Evolutionary conservation across 1,140 invertebrate species (phyloP).

Genomic region (Lineus longissimus): DNA sequence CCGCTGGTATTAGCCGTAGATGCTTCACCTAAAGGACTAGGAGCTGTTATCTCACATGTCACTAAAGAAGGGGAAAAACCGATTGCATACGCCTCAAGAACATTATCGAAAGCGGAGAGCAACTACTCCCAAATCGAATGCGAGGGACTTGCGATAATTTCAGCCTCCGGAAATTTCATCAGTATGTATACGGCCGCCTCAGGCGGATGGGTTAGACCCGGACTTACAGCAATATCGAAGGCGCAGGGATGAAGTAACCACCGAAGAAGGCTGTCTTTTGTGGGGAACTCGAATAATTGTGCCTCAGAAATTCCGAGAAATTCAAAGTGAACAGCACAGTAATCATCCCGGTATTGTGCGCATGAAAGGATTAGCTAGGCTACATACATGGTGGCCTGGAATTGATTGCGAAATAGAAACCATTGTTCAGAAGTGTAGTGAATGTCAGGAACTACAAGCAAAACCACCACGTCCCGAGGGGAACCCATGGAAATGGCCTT

Average conservation of each 20-base stretch:
- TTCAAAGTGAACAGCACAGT: conserved; percentile 50
- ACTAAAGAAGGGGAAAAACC: conserved; percentile 28
- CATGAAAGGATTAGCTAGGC: conserved; percentile 57
- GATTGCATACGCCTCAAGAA: conserved; percentile 43
- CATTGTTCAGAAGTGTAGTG: conserved; percentile 47
- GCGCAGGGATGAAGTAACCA: conserved; percentile 17
- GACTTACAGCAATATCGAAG: conserved; percentile 19
- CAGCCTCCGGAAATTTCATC: conserved; percentile 47
- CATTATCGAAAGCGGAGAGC: conserved; percentile 39
- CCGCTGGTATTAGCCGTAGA: conserved; percentile 26
- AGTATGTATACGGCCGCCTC: conserved; percentile 45
- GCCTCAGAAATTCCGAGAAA: conserved; percentile 35
- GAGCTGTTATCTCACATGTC: conserved; percentile 23
- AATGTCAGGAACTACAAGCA: conserved; percentile 29
- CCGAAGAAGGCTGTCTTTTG: conserved; percentile 24
- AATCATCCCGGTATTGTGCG: conserved; percentile 55
- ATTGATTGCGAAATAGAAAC: conserved; percentile 52
- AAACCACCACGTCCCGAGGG: conserved; percentile 6
- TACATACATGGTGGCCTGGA: conserved; percentile 56
- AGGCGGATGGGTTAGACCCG: conserved; percentile 17
- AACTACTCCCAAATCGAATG: conserved; percentile 55
- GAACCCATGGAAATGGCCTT: conserved; percentile 11
- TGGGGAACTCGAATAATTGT: conserved; percentile 31
- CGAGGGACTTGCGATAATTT: conserved; percentile 49
- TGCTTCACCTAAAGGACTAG: conserved; percentile 18